Percentiles rank a stretch among this genome's conserved stretches.
These are phyloP conservation scores for Cosmorhoe ocellata DNA, from an alignment of 2,888 invertebrate genomes.

Conservation along the genomic window DNA sequence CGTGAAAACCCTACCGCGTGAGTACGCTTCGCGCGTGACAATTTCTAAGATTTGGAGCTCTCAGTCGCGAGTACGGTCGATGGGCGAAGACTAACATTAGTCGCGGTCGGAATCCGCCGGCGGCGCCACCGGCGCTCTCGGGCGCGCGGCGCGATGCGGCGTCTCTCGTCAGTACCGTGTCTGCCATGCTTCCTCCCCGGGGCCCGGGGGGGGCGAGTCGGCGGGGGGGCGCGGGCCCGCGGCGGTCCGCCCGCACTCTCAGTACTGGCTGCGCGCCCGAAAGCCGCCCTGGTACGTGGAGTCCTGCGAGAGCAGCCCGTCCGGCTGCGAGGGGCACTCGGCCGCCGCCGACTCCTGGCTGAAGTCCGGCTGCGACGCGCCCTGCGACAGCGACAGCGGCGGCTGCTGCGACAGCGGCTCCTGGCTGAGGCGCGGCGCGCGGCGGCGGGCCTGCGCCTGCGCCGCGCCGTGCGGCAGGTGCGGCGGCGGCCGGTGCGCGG, in stretches of 20 bases:
- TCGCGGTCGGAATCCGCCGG: constrained; percentile 42
- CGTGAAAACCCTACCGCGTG: constrained; percentile 41
- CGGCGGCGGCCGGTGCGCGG: constrained; percentile 91
- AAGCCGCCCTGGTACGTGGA: constrained; percentile 91
- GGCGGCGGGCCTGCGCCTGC: constrained; percentile 80
- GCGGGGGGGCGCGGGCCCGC: constrained; percentile 45
- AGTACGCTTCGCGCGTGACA: constrained; percentile 52
- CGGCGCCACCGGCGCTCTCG: constrained; percentile 39
- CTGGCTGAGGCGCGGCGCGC: constrained; percentile 82
- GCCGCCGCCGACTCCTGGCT: constrained; percentile 92
- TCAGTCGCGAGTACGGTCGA: constrained; percentile 45
- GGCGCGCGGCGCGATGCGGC: constrained; percentile 42
- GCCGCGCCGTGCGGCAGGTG: constrained; percentile 83
- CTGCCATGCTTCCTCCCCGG: constrained; percentile 34
- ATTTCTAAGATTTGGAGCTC: constrained; percentile 46
- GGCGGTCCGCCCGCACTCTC: constrained; percentile 89
- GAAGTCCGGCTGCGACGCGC: constrained; percentile 87
- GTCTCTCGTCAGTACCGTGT: constrained; percentile 47
- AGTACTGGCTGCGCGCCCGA: constrained; percentile 87
- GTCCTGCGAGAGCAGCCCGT: constrained; percentile 96
- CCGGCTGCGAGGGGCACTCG: constrained; percentile 96
- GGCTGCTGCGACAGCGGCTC: constrained; percentile 89
- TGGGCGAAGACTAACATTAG: constrained; percentile 46
- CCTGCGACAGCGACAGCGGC: constrained; percentile 87
- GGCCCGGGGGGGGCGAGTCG: constrained; percentile 41